phyloP scores from a whole-genome alignment of 2,888 invertebrate species.

The Cyrtodaria siliqua region DNA sequence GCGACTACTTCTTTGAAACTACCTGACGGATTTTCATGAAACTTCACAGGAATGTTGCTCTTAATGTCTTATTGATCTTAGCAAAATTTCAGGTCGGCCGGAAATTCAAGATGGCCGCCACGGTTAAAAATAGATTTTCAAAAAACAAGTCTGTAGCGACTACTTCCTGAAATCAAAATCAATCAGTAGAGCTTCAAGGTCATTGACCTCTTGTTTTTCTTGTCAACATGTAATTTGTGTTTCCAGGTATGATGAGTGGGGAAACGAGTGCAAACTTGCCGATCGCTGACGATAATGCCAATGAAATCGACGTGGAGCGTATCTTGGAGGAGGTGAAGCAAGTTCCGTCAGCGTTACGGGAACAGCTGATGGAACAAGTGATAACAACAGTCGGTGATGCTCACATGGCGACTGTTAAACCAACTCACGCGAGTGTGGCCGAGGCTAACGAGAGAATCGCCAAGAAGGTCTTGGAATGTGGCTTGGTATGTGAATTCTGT shows the following conservation, averaged over 20 bases:
- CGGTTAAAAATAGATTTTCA: too few species aligned
- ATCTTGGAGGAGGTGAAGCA: slow-evolving; percentile 74
- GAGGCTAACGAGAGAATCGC: slow-evolving; percentile 74
- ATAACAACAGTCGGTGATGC: slow-evolving; percentile 95
- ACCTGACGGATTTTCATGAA: too few species aligned
- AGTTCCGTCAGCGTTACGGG: slow-evolving; percentile 70
- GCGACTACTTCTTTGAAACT: too few species aligned
- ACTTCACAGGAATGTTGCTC: too few species aligned
- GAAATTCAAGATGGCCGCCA: too few species aligned
- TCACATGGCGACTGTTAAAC: slow-evolving; percentile 98
- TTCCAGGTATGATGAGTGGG: slow-evolving; percentile 4
- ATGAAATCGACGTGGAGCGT: slow-evolving; percentile 65
- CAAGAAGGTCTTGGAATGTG: slow-evolving; percentile 56
- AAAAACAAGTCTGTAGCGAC: too few species aligned
- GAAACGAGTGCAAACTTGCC: slow-evolving; percentile 9
- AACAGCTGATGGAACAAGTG: slow-evolving; percentile 86
- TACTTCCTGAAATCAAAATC: too few species aligned
- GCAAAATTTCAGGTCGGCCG: too few species aligned
- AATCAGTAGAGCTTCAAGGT: too few species aligned
- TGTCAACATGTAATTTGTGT: too few species aligned
- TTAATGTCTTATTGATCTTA: too few species aligned
- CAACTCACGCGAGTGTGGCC: slow-evolving; percentile 93
- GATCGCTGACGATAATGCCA: slow-evolving; percentile 57
- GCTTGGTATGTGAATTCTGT: slow-evolving; percentile 61
- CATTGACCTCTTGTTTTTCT: too few species aligned